Percentiles rank a stretch among this genome's conserved stretches.
Evolutionary conservation across 2,113 vertebrate species (phyloP).

Genomic region (Artemisiospiza belli): DNA sequence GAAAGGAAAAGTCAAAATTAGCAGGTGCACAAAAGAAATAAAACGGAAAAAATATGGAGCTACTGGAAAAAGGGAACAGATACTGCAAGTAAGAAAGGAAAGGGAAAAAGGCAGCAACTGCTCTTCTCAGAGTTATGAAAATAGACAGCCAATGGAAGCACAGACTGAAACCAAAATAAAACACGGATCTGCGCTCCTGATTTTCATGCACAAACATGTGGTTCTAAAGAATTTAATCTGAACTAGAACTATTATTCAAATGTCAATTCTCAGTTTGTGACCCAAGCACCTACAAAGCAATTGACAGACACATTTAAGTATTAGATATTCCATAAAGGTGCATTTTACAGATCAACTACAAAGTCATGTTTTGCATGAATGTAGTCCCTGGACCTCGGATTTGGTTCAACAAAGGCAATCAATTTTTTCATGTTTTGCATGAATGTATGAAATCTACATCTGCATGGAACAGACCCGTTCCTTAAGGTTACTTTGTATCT

Average conservation of each 20-base stretch:
- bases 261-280: neutral
- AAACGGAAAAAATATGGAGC: neutral
- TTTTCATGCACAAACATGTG: neutral
- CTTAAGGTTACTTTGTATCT: neutral
- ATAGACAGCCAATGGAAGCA: constrained; percentile 12
- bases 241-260: neutral
- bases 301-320: neutral
- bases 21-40: neutral
- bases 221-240: neutral
- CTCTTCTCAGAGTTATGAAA: constrained; percentile 21
- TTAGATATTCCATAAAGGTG: neutral
- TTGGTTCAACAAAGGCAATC: no score
- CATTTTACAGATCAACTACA: neutral
- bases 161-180: constrained; percentile 26
- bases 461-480: neutral
- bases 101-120: neutral
- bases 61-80: neutral
- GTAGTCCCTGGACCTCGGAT: neutral
- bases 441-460: neutral
- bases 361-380: neutral
- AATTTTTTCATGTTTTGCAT: neutral
- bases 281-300: neutral
- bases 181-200: neutral
- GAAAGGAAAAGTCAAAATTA: neutral
- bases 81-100: neutral